These are phyloP conservation scores for Philopotamus ludificatus DNA, from an alignment of 1,140 invertebrate genomes.

Conservation along the genomic window DNA sequence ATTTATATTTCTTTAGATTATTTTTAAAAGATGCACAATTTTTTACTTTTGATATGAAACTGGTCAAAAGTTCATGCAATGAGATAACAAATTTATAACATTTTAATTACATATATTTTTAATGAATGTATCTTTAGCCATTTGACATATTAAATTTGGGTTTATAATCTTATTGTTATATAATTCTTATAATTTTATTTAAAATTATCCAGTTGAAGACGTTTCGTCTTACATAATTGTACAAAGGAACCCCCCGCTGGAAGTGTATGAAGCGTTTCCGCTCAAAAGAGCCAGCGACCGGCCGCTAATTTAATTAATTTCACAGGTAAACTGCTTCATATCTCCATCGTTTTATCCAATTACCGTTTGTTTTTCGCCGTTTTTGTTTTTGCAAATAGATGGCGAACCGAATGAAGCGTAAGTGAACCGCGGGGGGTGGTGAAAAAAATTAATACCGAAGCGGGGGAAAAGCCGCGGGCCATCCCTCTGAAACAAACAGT, in stretches of 20 bases:
- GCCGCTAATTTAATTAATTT: conserved; percentile 15
- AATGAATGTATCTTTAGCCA: too few relatives aligned
- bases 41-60: too few relatives aligned
- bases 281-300: neutral
- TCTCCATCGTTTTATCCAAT: conserved; percentile 15
- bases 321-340: conserved; percentile 20
- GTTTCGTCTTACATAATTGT: neutral
- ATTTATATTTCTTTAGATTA: too few relatives aligned
- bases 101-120: too few relatives aligned
- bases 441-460: neutral
- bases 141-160: too few relatives aligned
- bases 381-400: neutral
- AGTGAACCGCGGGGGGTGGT: neutral
- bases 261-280: neutral
- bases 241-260: neutral
- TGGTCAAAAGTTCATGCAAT: too few relatives aligned
- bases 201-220: too few relatives aligned
- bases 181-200: too few relatives aligned
- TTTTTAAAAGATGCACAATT: too few relatives aligned
- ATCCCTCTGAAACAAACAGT: neutral
- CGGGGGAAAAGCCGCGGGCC: neutral
- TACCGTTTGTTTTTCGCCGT: conserved; percentile 1
- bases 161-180: too few relatives aligned
- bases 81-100: too few relatives aligned
- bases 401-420: conserved; percentile 3